phyloP scores from a whole-genome alignment of 1,140 invertebrate species.

The Rhyacophila brunnea region DNA sequence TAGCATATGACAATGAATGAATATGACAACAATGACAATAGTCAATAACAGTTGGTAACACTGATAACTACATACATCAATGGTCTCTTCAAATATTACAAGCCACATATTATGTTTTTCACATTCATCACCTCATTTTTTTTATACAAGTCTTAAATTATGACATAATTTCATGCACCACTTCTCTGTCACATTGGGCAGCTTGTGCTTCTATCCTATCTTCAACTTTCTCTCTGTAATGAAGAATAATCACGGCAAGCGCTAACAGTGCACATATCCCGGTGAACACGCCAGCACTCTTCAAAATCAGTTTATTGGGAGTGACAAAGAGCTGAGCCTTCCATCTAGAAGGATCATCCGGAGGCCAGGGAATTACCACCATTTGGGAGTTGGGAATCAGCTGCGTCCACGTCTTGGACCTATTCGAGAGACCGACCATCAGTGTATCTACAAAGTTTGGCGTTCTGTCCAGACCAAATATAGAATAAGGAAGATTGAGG shows the following conservation, averaged over 20 bases:
- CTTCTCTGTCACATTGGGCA: conserved; percentile 6
- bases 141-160: conserved; percentile 1
- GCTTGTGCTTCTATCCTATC: conserved; percentile 84
- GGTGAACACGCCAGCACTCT: conserved; percentile 86
- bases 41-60: no score
- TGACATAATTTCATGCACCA: conserved; percentile 6
- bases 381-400: conserved; percentile 98
- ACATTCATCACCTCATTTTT: no score
- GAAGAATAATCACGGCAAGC: conserved; percentile 81
- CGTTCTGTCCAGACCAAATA: conserved; percentile 93
- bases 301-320: conserved; percentile 88
- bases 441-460: conserved; percentile 96
- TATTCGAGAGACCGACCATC: conserved; percentile 74
- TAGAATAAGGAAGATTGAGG: conserved; percentile 89
- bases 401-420: conserved; percentile 78
- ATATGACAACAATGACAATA: no score
- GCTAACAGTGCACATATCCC: conserved; percentile 85
- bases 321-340: conserved; percentile 93
- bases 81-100: no score
- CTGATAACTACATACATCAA: no score
- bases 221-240: conserved; percentile 91
- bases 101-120: no score
- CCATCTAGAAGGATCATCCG: conserved; percentile 78
- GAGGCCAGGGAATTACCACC: conserved; percentile 88
- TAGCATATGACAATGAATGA: no score